phyloP scores from a whole-genome alignment of 92 coral and sea anemone species.

The Heteractis magnifica region DNA sequence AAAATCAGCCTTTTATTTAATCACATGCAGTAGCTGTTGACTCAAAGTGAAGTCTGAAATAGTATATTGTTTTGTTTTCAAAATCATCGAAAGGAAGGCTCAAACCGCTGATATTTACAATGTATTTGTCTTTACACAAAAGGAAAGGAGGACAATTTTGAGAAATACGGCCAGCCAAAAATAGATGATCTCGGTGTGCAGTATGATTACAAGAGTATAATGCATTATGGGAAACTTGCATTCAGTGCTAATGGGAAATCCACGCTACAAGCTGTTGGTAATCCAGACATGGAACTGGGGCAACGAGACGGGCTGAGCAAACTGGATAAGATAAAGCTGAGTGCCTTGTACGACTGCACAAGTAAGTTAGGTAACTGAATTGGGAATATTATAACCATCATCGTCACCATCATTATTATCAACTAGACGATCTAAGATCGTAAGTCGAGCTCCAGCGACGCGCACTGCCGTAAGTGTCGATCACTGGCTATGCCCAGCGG shows the following conservation, averaged over 20 bases:
- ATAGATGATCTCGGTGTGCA: slow-evolving; percentile 52
- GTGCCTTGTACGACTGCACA: slow-evolving; percentile 69
- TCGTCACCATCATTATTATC: too few species aligned
- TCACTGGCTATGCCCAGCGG: too few species aligned
- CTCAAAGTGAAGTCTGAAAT: too few species aligned
- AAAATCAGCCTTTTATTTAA: too few species aligned
- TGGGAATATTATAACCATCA: too few species aligned
- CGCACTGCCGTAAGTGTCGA: too few species aligned
- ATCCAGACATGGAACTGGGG: slow-evolving; percentile 53
- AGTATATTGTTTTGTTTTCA: too few species aligned
- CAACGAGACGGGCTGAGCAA: slow-evolving; percentile 61
- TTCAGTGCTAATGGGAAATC: slow-evolving; percentile 53
- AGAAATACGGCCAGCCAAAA: slow-evolving; percentile 42
- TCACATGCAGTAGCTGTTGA: too few species aligned
- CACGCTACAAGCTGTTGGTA: slow-evolving; percentile 53
- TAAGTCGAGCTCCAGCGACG: too few species aligned
- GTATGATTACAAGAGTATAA: slow-evolving; percentile 63
- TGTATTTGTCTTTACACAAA: background rate
- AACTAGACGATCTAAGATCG: too few species aligned
- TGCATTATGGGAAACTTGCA: slow-evolving; percentile 67
- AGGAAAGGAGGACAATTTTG: slow-evolving; percentile 67
- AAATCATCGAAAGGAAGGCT: too few species aligned
- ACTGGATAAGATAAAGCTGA: slow-evolving; percentile 57
- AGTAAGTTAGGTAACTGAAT: slow-evolving; percentile 28
- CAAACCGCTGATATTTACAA: background rate